Evolutionary conservation across 2,113 vertebrate species (phyloP).

Genomic region (Siniperca chuatsi): DNA sequence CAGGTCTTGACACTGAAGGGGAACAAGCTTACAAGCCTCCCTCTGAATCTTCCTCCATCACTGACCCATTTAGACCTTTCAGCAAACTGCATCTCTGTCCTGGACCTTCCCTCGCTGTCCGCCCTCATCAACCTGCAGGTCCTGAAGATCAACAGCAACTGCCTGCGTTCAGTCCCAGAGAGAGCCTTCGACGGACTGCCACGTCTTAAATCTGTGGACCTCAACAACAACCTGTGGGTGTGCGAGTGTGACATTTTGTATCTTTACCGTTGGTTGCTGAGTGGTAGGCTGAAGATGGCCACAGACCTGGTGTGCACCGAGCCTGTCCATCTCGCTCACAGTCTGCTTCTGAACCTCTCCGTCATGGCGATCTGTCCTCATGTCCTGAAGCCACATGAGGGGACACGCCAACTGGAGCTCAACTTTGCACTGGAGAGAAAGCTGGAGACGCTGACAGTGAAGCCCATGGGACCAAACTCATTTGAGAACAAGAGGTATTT

Average conservation of each 20-base stretch:
- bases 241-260: constrained; percentile 86
- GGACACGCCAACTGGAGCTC: background rate
- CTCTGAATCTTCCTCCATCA: constrained; percentile 78
- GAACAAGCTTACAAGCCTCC: constrained; percentile 79
- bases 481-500: constrained; percentile 1
- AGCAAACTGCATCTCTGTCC: constrained; percentile 80
- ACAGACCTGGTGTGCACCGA: constrained; percentile 80
- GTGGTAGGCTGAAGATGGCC: constrained; percentile 73
- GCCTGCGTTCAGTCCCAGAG: constrained; percentile 82
- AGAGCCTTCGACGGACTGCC: constrained; percentile 78
- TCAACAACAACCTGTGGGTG: constrained; percentile 83
- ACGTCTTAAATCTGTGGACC: constrained; percentile 76
- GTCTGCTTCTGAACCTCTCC: constrained; percentile 80
- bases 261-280: constrained; percentile 83
- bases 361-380: constrained; percentile 80
- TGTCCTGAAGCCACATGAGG: constrained; percentile 69
- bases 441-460: background rate
- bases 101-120: constrained; percentile 78
- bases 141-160: constrained; percentile 86
- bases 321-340: constrained; percentile 80
- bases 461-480: background rate
- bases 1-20: constrained; percentile 80
- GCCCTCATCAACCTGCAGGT: constrained; percentile 81
- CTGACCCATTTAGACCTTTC: constrained; percentile 83
- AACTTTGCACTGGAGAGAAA: background rate